Conservation (phyloP, 2,113 vertebrate genomes). For the Bos javanicus region DNA sequence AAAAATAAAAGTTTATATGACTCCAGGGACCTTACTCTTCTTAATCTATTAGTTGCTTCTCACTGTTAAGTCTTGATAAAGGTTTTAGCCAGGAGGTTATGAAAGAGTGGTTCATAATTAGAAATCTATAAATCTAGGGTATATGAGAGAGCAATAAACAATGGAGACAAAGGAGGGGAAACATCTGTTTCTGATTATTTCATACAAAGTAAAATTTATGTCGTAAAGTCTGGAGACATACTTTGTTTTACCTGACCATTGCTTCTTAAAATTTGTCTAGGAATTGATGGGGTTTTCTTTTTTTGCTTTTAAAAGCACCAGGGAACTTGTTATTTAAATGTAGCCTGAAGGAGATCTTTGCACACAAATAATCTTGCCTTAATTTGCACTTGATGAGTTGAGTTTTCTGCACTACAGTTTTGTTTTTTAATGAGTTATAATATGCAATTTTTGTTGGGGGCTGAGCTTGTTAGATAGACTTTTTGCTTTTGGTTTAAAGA, state of each 20-base stretch:
- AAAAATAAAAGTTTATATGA: neutral
- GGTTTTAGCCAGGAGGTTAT: constrained; percentile 1
- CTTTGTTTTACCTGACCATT: constrained; percentile 52
- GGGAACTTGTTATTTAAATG: constrained; percentile 60
- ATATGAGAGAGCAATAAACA: neutral
- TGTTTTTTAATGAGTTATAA: neutral
- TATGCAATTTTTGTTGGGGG: constrained; percentile 17
- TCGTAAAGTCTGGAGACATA: constrained; percentile 38
- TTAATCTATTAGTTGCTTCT: neutral
- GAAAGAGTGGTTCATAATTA: neutral
- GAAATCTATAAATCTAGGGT: neutral
- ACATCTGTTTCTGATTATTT: constrained; percentile 58
- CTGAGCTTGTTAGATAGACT: neutral
- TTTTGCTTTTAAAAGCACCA: constrained; percentile 46
- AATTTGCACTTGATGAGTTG: constrained; percentile 45
- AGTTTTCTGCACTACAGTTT: neutral
- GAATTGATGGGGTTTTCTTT: constrained; percentile 37
- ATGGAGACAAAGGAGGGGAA: neutral
- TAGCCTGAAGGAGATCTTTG: constrained; percentile 34
- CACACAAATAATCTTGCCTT: constrained; percentile 50
- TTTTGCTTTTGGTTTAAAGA: neutral
- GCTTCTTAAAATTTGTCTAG: constrained; percentile 57
- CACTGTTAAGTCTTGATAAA: neutral
- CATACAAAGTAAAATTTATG: constrained; percentile 48
- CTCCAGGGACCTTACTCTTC: neutral